phyloP scores from a whole-genome alignment of 2,113 vertebrate species.

The Raphicerus campestris region DNA sequence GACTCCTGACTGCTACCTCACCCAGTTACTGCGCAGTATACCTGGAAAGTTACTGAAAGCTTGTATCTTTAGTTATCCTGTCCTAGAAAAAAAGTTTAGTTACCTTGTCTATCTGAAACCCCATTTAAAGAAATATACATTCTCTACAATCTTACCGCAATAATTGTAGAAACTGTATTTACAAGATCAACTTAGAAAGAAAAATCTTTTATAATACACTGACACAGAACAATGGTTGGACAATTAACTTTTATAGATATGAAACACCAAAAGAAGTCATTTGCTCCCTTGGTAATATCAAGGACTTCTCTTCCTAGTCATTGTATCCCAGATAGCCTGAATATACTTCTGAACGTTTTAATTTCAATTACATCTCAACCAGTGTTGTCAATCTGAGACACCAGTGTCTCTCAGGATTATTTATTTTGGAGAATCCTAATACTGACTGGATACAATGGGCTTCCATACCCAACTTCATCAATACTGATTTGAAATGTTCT shows the following conservation, averaged over 20 bases:
- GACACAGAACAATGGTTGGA: background rate
- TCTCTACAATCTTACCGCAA: background rate
- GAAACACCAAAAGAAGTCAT: background rate
- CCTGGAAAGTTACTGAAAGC: background rate
- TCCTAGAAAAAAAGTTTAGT: background rate
- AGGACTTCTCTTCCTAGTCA: background rate
- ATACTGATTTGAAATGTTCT: background rate
- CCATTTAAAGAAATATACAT: background rate
- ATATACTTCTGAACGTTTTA: background rate
- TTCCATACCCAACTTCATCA: background rate
- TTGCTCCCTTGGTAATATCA: background rate
- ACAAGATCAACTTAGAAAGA: background rate
- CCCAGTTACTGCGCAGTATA: background rate
- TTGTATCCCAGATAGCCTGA: background rate
- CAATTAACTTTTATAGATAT: constrained; percentile 25
- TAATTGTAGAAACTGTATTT: constrained; percentile 22
- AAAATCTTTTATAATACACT: background rate
- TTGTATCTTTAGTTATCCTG: background rate
- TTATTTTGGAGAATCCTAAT: background rate
- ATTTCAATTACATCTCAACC: background rate
- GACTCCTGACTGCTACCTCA: background rate
- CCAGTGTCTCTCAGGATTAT: background rate
- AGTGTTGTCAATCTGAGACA: background rate
- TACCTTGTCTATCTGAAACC: background rate
- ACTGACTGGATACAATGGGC: background rate